Evolutionary conservation across 2,113 vertebrate genomes (phyloP).

Genomic region (Sturnus vulgaris): DNA sequence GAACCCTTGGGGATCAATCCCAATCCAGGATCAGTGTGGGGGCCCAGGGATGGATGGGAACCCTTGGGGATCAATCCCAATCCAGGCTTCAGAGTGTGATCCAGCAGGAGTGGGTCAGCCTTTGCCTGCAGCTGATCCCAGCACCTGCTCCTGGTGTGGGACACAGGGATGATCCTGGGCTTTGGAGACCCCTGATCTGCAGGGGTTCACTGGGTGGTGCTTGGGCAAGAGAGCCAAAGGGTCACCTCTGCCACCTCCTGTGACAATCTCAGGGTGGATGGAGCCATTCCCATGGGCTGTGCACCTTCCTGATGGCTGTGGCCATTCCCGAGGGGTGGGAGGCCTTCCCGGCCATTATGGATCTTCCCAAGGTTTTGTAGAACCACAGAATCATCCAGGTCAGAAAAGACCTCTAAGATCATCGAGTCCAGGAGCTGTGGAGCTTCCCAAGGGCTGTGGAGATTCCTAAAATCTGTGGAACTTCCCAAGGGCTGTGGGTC

Average conservation of each 20-base stretch:
- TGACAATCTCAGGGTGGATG: background rate
- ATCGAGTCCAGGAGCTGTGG: background rate
- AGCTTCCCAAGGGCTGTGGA: rapidly evolving
- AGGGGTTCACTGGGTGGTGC: rapidly evolving
- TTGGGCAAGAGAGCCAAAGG: background rate
- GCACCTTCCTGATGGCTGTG: background rate
- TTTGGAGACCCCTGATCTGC: background rate
- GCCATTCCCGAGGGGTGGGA: background rate
- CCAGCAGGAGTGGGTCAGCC: background rate
- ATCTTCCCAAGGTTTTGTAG: background rate
- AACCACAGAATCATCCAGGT: background rate
- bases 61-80: too few relatives aligned
- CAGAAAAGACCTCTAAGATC: background rate
- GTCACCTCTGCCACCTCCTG: background rate
- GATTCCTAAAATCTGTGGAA: rapidly evolving
- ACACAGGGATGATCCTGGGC: background rate
- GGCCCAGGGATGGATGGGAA: too few relatives aligned
- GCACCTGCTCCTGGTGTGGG: rapidly evolving
- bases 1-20: background rate
- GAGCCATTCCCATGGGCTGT: background rate
- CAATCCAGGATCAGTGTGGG: background rate
- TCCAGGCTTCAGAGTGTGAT: rapidly evolving
- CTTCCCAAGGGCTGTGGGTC: rapidly evolving
- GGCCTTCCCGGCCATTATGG: rapidly evolving
- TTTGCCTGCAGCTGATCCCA: background rate